These are phyloP conservation scores for Meghimatium bilineatum DNA, from an alignment of 2,888 invertebrate species.

Conservation along the genomic window DNA sequence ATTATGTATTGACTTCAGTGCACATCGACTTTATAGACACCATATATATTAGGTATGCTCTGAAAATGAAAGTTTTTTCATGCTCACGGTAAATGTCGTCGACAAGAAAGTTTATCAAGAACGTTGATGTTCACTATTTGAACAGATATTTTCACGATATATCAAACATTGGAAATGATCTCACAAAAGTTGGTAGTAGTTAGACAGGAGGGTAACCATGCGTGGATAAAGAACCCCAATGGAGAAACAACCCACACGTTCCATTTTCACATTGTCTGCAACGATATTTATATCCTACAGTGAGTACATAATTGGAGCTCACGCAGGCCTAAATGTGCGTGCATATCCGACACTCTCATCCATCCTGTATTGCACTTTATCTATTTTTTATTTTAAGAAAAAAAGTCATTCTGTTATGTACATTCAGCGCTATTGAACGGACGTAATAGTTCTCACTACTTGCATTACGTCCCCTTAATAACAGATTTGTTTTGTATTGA, in stretches of 20 bases:
- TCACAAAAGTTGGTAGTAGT: not conserved
- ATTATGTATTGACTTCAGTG: too few species aligned
- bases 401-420: not conserved
- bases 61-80: too few species aligned
- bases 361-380: not conserved
- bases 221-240: not conserved
- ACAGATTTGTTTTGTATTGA: slow-evolving; percentile 25
- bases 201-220: not conserved
- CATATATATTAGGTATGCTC: too few species aligned
- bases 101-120: too few species aligned
- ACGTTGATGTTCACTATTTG: too few species aligned
- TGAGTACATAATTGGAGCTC: slow-evolving; percentile 1
- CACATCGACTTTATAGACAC: too few species aligned
- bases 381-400: not conserved
- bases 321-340: not conserved
- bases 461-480: slow-evolving; percentile 25
- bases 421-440: not conserved
- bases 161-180: too few species aligned
- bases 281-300: not conserved
- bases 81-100: too few species aligned
- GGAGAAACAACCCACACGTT: not conserved
- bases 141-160: too few species aligned
- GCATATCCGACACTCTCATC: not conserved
- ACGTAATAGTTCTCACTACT: slow-evolving; percentile 3
- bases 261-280: not conserved